A percentile compares a stretch with the other conserved stretches of the same genome.
These are phyloP conservation scores for Ashinkailepas kermadecensis DNA, from an alignment of 2,888 invertebrate species.

Conservation along the genomic window DNA sequence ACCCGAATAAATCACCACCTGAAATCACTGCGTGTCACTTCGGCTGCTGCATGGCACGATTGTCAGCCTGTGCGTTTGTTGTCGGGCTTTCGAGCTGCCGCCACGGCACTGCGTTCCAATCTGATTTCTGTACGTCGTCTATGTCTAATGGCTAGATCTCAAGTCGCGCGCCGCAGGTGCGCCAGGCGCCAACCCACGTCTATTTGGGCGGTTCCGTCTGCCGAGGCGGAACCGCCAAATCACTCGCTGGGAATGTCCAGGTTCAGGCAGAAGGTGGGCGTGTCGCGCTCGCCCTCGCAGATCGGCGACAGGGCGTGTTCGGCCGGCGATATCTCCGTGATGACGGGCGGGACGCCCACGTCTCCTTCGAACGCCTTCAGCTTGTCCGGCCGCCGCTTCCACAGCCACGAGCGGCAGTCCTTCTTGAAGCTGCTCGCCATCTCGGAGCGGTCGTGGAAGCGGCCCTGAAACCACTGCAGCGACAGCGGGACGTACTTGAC, in stretches of 20 bases:
- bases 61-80: too few relatives aligned
- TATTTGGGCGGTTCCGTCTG: too few relatives aligned
- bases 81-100: too few relatives aligned
- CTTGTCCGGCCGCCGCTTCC: not conserved
- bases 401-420: conserved; percentile 3
- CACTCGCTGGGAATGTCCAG: not conserved
- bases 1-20: too few relatives aligned
- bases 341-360: not conserved
- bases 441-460: not conserved
- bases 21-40: too few relatives aligned
- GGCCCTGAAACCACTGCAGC: conserved; percentile 5
- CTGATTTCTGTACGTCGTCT: too few relatives aligned
- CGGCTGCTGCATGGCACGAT: too few relatives aligned
- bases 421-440: conserved; percentile 10
- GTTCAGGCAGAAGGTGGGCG: not conserved
- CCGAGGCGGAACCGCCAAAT: not conserved
- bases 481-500: not conserved
- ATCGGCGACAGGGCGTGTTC: not conserved
- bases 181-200: too few relatives aligned
- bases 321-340: not conserved
- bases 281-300: not conserved
- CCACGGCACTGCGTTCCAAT: too few relatives aligned
- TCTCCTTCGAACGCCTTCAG: not conserved
- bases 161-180: too few relatives aligned
- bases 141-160: too few relatives aligned